Conservation (phyloP, 2,113 vertebrate genomes). For the Leptosomus discolor region DNA sequence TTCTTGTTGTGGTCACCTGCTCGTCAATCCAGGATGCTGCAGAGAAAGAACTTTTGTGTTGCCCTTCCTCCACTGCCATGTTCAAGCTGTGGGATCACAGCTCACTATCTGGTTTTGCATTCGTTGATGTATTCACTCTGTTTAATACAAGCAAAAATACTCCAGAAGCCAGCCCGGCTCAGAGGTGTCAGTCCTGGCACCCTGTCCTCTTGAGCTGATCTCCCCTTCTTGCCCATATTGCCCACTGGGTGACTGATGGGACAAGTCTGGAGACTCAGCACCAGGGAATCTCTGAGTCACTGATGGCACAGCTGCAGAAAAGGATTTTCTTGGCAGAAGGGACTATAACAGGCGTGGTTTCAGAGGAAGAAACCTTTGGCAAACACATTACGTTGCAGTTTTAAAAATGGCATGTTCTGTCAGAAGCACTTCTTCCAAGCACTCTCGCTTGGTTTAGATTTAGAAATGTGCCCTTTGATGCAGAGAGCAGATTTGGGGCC, state of each 20-base stretch:
- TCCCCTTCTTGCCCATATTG: not conserved
- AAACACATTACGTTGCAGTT: fast-evolving
- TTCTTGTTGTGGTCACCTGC: not conserved
- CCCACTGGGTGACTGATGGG: not conserved
- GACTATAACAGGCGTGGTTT: not conserved
- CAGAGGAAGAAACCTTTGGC: not conserved
- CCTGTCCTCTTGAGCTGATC: not conserved
- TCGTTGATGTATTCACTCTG: not conserved
- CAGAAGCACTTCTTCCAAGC: not conserved
- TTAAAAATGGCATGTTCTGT: not conserved
- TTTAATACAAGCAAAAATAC: not conserved
- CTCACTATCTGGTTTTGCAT: not conserved
- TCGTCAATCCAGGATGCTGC: not conserved
- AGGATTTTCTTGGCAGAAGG: not conserved
- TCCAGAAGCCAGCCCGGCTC: not conserved
- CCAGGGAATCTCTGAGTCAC: not conserved
- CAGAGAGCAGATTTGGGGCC: not conserved
- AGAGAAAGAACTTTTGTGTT: not conserved
- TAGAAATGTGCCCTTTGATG: not conserved
- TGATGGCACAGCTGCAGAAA: not conserved
- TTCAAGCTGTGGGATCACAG: not conserved
- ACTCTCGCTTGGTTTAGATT: not conserved
- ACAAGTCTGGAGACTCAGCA: not conserved
- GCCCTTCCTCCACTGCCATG: not conserved
- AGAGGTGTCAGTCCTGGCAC: not conserved